A percentile compares a stretch with the other conserved stretches of the same genome.
Evolutionary conservation across 2,888 invertebrate species (phyloP).

Genomic region (Ariolimax columbianus): DNA sequence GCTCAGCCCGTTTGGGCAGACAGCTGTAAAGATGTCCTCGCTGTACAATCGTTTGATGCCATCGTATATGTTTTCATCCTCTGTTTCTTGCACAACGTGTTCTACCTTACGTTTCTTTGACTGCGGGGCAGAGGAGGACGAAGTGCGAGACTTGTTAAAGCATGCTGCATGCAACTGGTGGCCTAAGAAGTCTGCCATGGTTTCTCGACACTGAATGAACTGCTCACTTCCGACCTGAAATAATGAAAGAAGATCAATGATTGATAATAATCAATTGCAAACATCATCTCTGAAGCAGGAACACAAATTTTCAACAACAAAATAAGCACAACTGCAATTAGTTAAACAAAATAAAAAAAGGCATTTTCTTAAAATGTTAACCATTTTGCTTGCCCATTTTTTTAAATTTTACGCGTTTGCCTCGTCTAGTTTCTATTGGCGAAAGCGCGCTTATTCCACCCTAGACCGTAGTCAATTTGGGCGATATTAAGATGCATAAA

Average conservation of each 20-base stretch:
- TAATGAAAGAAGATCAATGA: background rate
- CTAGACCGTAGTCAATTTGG: no score
- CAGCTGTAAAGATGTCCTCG: slow-evolving; percentile 43
- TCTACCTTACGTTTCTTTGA: slow-evolving; percentile 74
- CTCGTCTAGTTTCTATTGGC: no score
- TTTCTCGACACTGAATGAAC: slow-evolving; percentile 72
- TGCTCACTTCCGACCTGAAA: slow-evolving; percentile 71
- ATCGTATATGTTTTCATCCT: slow-evolving; percentile 73
- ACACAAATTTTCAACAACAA: no score
- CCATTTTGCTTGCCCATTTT: no score
- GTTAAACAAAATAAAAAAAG: no score
- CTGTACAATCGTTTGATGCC: slow-evolving; percentile 76
- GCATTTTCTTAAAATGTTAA: no score
- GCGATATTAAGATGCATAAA: no score
- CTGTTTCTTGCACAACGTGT: slow-evolving; percentile 52
- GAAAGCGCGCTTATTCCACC: no score
- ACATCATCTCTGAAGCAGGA: no score
- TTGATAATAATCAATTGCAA: background rate
- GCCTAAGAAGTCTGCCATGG: slow-evolving; percentile 62
- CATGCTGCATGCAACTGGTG: slow-evolving; percentile 56
- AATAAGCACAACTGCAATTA: no score
- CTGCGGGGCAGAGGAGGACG: slow-evolving; percentile 54
- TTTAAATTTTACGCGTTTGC: no score
- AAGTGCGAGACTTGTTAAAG: slow-evolving; percentile 57
- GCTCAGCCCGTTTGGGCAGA: background rate